These are phyloP conservation scores for Lepetodrilus schrolli DNA, from an alignment of 2,888 invertebrate species.

Conservation along the genomic window DNA sequence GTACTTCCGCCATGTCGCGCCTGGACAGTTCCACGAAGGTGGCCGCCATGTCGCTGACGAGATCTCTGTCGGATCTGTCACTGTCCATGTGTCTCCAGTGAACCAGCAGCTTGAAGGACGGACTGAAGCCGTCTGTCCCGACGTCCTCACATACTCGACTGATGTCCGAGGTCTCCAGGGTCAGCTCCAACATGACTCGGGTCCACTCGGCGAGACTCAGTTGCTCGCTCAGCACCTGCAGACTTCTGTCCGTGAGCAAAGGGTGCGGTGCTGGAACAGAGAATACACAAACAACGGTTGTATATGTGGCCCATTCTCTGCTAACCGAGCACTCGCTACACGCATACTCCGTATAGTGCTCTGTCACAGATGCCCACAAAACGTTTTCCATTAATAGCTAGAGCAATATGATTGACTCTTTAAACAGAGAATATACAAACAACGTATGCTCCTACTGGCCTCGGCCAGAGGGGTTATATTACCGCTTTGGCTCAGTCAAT, in stretches of 20 bases:
- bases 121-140: background rate
- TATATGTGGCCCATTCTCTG: too few relatives aligned
- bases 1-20: slow-evolving; percentile 1
- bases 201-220: background rate
- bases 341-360: too few relatives aligned
- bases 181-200: slow-evolving; percentile 1
- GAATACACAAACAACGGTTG: too few relatives aligned
- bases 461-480: too few relatives aligned
- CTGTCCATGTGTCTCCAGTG: background rate
- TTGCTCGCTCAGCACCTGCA: slow-evolving; percentile 11
- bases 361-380: too few relatives aligned
- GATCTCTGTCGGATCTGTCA: background rate
- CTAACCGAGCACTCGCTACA: too few relatives aligned
- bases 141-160: background rate
- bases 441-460: too few relatives aligned
- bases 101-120: background rate
- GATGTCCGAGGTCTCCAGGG: background rate
- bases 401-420: too few relatives aligned
- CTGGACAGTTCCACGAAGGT: background rate
- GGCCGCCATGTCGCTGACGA: background rate
- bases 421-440: too few relatives aligned
- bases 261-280: too few relatives aligned
- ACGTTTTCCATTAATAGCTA: too few relatives aligned
- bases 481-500: too few relatives aligned
- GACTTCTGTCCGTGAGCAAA: background rate